Evolutionary conservation across 2,113 vertebrate genomes (phyloP).

Genomic region (Riparia riparia): DNA sequence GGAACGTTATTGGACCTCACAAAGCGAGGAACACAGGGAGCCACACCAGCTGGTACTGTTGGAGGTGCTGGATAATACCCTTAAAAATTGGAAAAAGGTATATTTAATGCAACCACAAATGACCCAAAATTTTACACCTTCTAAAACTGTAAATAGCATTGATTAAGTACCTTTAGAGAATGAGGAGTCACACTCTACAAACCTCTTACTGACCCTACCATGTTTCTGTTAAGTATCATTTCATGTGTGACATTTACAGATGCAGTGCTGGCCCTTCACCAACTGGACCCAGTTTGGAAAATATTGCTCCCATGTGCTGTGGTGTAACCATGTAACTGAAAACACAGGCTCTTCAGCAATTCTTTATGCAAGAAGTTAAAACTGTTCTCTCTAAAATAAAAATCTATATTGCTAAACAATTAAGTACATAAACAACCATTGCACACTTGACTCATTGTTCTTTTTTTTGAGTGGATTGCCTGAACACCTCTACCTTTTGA

Average conservation of each 20-base stretch:
- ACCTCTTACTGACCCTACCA: neutral
- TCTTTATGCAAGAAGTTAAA: neutral
- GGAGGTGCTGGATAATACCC: constrained; percentile 90
- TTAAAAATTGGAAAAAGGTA: constrained; percentile 74
- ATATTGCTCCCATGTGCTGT: neutral
- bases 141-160: constrained; percentile 19
- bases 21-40: constrained; percentile 89
- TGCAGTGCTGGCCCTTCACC: neutral
- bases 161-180: neutral
- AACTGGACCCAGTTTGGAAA: neutral
- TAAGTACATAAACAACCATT: neutral
- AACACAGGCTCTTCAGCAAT: neutral
- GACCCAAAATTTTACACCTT: constrained; percentile 27
- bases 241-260: neutral
- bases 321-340: neutral
- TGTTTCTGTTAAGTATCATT: neutral
- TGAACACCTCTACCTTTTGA: neutral
- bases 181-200: neutral
- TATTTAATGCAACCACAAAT: constrained; percentile 58
- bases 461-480: neutral
- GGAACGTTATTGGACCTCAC: constrained; percentile 88
- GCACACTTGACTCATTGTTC: neutral
- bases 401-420: neutral
- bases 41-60: constrained; percentile 83
- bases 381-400: neutral